A percentile compares a stretch with the other conserved stretches of the same genome.
These are phyloP conservation scores for Sporophila hypoxantha DNA, from an alignment of 2,113 vertebrate species.

Conservation along the genomic window DNA sequence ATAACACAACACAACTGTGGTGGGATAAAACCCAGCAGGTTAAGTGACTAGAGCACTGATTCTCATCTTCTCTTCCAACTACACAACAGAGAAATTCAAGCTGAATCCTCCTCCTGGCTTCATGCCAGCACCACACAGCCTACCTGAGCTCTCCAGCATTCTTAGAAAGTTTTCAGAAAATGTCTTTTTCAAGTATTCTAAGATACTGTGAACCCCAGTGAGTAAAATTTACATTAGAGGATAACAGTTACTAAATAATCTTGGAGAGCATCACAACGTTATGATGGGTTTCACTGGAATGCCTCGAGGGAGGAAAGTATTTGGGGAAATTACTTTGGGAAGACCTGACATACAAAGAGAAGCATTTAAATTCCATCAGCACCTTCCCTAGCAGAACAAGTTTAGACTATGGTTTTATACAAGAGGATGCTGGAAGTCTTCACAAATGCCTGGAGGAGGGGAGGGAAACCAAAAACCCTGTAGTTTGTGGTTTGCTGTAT, in stretches of 20 bases:
- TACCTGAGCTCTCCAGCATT: background rate
- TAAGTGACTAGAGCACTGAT: background rate
- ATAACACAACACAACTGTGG: background rate
- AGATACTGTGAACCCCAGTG: background rate
- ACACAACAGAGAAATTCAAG: background rate
- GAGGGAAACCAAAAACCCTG: background rate
- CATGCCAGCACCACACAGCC: background rate
- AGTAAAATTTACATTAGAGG: background rate
- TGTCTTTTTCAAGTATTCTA: background rate
- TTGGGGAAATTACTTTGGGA: slow-evolving; percentile 5
- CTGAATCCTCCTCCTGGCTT: background rate
- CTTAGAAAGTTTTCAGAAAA: background rate
- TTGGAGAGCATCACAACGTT: background rate
- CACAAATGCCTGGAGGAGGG: background rate
- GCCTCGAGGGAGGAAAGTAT: background rate
- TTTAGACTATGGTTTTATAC: background rate
- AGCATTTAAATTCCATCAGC: background rate
- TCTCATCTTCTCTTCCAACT: background rate
- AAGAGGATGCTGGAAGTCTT: background rate
- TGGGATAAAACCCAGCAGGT: background rate
- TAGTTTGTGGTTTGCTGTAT: background rate
- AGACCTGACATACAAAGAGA: background rate
- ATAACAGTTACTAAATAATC: background rate
- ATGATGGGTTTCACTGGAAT: background rate
- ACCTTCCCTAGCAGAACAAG: background rate